Percentiles rank a stretch among this genome's conserved stretches.
Conservation (phyloP, 2,888 invertebrate genomes). For the Agyllia agylla region DNA sequence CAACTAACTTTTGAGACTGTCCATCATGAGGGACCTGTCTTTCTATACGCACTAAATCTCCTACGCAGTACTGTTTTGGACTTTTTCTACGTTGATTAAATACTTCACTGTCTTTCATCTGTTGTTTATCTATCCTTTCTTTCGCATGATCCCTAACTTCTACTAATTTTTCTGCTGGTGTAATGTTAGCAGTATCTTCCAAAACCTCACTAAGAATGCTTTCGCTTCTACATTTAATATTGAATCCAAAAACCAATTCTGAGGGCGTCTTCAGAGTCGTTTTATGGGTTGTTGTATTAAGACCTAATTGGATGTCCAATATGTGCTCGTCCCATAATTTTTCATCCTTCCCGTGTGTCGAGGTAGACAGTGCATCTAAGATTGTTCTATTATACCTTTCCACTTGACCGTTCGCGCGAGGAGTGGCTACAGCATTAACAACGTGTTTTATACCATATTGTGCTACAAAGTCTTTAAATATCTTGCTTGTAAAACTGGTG, state of each 20-base stretch:
- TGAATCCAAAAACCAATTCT: constrained; percentile 55
- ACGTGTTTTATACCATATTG: constrained; percentile 54
- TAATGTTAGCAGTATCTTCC: constrained; percentile 20
- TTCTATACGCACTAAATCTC: constrained; percentile 66
- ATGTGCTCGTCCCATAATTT: constrained; percentile 40
- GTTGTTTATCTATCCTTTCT: constrained; percentile 37
- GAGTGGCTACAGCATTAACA: constrained; percentile 69
- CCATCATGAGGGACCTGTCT: constrained; percentile 65
- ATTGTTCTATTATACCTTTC: constrained; percentile 69
- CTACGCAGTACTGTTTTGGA: constrained; percentile 32
- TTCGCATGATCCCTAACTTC: constrained; percentile 25
- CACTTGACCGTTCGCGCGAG: constrained; percentile 37
- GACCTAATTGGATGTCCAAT: constrained; percentile 51
- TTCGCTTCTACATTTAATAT: background rate
- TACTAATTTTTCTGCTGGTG: background rate
- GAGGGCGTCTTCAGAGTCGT: constrained; percentile 43
- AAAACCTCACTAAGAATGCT: background rate
- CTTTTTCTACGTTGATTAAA: constrained; percentile 52
- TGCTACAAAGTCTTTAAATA: constrained; percentile 24
- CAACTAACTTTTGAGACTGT: constrained; percentile 63
- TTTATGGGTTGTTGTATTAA: constrained; percentile 49
- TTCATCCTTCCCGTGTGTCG: constrained; percentile 35
- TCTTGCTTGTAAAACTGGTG: constrained; percentile 58
- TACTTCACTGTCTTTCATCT: constrained; percentile 37
- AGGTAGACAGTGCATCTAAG: constrained; percentile 32